Evolutionary conservation across 1,140 invertebrate species (phyloP), one percentile per base, ranked within the genome.

Genomic region (Theocolax elegans): DNA sequence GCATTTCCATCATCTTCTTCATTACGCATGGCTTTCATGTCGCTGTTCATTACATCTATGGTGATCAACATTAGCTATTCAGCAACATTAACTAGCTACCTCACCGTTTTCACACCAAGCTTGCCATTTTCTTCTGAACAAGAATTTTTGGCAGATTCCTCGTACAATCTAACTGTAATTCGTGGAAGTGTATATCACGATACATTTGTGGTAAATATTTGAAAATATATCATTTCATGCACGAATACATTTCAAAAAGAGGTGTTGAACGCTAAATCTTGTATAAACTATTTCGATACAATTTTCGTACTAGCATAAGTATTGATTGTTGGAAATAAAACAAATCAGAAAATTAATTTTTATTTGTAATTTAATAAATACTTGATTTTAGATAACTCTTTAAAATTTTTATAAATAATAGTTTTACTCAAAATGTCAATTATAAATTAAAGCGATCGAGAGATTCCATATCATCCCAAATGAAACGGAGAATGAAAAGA

Each of bases 51-150:
- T 6, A 31, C 60, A 17, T 63, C 59, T 7, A 54, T 58, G 51
- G 15, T 70, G 0, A 58, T 56, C 25, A 19, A 63, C 25, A 64
- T 46, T 17, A 58, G 13, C 56, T 70, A 70, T 17, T 70, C 68
- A 0, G 68, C 59, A 35, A 56, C 51, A 1, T 42, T 70, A 10
- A 70, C 68, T 1, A 71, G 68, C 8, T 71, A 56, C 23, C 48
- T 71, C 7, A 27, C 68, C 17, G 23, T 64, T 0, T 31, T 23
- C 38, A 19, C 10, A 4, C 46, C 56, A 8, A 64, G 17, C 23
- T 58, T 72, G 15, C 59, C 72, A 6, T 68, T 63, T 29, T 31
- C 29, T 25, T 25, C 10, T 7, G 62, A 65, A 54, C 60, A 60
- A 23, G 49, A 69, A 65, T 69, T 58, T 27, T 13, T 58, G 31